Conservation (phyloP, 2,888 invertebrate genomes). For the Lydus trimaculatus region DNA sequence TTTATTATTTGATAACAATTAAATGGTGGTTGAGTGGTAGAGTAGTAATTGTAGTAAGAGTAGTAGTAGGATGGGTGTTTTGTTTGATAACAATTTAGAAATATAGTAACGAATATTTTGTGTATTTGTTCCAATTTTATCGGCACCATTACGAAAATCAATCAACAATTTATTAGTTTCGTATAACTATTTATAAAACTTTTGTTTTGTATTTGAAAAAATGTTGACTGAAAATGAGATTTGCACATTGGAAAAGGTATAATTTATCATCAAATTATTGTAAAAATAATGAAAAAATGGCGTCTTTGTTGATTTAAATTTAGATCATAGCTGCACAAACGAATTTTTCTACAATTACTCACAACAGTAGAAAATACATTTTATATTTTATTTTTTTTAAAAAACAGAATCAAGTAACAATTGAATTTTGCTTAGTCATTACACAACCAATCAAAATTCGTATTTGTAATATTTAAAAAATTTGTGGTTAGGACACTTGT, state of each 20-base stretch:
- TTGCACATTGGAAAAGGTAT: neutral
- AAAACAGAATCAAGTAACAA: neutral
- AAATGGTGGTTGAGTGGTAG: neutral
- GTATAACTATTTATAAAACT: neutral
- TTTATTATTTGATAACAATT: constrained; percentile 8
- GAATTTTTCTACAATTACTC: neutral
- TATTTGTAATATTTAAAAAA: neutral
- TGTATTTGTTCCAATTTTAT: neutral
- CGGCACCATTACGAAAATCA: neutral
- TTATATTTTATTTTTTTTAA: no score
- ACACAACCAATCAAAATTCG: neutral
- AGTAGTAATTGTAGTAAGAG: no score
- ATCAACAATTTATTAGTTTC: neutral
- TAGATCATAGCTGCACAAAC: neutral
- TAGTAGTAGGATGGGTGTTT: neutral
- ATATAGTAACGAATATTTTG: neutral
- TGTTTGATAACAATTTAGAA: neutral
- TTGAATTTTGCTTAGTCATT: neutral
- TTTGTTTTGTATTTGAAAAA: no score
- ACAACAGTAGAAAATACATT: no score
- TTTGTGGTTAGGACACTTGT: neutral
- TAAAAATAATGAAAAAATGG: neutral
- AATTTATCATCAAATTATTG: neutral
- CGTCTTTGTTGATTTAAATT: neutral
- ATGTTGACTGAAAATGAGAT: no score